Evolutionary conservation across 1,140 invertebrate genomes (phyloP).

Genomic region (Chironomus striatipennis): DNA sequence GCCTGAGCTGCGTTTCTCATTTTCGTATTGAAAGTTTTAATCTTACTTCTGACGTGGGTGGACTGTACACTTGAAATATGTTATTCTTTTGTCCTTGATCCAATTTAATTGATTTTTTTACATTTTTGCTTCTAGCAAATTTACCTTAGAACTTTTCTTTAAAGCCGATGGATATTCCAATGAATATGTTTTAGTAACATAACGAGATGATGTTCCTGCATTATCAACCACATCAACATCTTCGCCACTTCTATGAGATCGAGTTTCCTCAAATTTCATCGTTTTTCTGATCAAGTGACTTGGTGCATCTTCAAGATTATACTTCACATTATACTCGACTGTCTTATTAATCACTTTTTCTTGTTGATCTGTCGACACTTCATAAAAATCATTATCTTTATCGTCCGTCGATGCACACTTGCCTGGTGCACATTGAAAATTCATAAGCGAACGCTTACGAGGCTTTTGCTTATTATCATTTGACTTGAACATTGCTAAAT

Average conservation of each 20-base stretch:
- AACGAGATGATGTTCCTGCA: neutral
- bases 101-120: neutral
- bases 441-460: constrained; percentile 12
- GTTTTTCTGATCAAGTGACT: neutral
- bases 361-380: neutral
- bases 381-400: constrained; percentile 3
- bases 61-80: constrained; percentile 17
- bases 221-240: neutral
- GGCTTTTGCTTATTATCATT: constrained; percentile 13
- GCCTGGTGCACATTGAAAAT: constrained; percentile 3
- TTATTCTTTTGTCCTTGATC: constrained; percentile 3
- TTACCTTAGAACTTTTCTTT: neutral
- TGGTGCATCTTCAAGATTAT: constrained; percentile 3
- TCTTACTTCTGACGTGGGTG: neutral
- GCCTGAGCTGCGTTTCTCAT: neutral
- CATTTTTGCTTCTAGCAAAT: neutral
- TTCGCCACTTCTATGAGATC: neutral
- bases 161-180: neutral
- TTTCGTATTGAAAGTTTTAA: neutral
- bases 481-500: neutral
- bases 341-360: neutral
- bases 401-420: neutral
- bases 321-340: neutral
- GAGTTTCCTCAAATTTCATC: neutral
- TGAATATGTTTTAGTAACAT: neutral